A percentile compares a stretch with the other conserved stretches of the same genome.
phyloP scores from a whole-genome alignment of 2,797 vertebrate genomes.

The Galago senegalensis region DNA sequence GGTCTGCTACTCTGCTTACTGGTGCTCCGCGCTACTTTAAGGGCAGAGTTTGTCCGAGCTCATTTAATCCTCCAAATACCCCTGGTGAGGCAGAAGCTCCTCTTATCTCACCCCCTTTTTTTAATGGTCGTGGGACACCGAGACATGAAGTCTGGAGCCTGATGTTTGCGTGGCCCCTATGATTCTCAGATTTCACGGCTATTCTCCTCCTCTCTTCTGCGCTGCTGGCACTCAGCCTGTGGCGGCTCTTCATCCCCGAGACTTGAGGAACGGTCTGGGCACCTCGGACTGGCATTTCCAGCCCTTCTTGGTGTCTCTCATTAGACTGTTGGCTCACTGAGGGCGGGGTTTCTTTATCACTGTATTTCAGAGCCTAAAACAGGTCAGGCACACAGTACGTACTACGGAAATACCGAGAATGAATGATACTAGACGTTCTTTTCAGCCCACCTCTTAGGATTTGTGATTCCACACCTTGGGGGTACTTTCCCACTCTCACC shows the following conservation, averaged over 20 bases:
- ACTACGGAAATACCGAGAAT: not conserved
- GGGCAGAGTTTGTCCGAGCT: not conserved
- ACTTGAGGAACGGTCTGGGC: not conserved
- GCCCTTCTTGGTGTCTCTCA: not conserved
- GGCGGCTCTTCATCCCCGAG: not conserved
- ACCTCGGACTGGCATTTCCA: not conserved
- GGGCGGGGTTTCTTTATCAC: not conserved
- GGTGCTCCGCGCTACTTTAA: not conserved
- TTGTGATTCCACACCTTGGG: not conserved
- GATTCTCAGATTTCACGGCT: not conserved
- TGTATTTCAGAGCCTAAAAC: not conserved
- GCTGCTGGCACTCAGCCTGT: too few relatives aligned
- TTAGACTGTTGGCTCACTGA: not conserved
- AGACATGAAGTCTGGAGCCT: not conserved
- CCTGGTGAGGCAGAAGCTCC: not conserved
- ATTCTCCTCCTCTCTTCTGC: not conserved
- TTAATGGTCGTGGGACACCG: too few relatives aligned
- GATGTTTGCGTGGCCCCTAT: not conserved
- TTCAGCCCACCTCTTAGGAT: not conserved
- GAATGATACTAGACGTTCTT: not conserved
- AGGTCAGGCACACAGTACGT: not conserved
- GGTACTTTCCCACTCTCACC: not conserved
- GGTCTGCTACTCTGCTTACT: not conserved
- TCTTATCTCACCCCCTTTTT: not conserved
- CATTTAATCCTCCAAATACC: fast-evolving